A percentile compares a stretch with the other conserved stretches of the same genome.
These are phyloP conservation scores for Drosophila elegans DNA, from an alignment of 1,140 invertebrate species.

Conservation along the genomic window DNA sequence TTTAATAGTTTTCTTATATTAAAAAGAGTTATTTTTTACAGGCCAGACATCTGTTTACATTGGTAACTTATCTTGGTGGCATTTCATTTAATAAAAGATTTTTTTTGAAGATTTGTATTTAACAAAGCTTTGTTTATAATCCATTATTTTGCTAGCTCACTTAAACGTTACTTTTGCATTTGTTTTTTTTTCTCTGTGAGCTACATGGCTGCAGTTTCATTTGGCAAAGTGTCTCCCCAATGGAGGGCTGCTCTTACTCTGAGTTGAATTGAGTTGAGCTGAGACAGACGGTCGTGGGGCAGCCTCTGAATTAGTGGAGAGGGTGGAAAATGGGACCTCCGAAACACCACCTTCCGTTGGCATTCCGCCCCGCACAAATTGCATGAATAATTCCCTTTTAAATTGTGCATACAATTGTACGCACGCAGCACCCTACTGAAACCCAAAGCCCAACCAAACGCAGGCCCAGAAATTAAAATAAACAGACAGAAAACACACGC, in stretches of 20 bases:
- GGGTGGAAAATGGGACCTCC: neutral
- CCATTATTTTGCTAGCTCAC: too few relatives aligned
- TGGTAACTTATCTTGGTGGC: too few relatives aligned
- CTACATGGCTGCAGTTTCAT: constrained; percentile 68
- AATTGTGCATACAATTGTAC: constrained; percentile 76
- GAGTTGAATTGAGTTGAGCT: constrained; percentile 17
- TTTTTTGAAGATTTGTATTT: too few relatives aligned
- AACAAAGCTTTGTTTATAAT: too few relatives aligned
- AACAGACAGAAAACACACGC: constrained; percentile 53
- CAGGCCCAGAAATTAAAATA: constrained; percentile 63
- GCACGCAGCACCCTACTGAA: constrained; percentile 25
- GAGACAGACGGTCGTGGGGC: constrained; percentile 38
- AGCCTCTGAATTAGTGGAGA: constrained; percentile 1
- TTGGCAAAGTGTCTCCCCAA: constrained; percentile 69
- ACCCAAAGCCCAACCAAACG: constrained; percentile 5
- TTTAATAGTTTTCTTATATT: too few relatives aligned
- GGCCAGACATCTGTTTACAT: too few relatives aligned
- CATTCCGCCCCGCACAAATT: constrained; percentile 59
- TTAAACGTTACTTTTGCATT: too few relatives aligned
- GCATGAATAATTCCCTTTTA: constrained; percentile 84
- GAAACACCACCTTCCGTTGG: constrained; percentile 8
- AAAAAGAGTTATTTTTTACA: too few relatives aligned
- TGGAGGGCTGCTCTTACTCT: constrained; percentile 16
- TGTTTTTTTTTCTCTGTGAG: constrained; percentile 5
- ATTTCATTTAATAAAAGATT: too few relatives aligned